These are phyloP conservation scores for Cryptotis parvus DNA, from an alignment of 2,113 vertebrate species.

Conservation along the genomic window DNA sequence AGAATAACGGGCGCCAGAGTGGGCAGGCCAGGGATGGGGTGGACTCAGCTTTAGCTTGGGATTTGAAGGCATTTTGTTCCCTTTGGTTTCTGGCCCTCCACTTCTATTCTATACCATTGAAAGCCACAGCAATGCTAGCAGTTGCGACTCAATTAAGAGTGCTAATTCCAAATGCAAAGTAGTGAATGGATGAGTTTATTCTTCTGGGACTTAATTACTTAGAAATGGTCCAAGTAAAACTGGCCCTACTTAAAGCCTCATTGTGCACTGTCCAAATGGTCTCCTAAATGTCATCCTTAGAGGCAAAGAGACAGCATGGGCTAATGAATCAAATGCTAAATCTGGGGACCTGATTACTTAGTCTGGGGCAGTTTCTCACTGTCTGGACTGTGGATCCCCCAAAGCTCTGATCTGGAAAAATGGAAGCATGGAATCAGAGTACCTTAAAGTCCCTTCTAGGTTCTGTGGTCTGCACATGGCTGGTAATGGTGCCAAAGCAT, in stretches of 20 bases:
- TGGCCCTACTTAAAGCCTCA: not conserved
- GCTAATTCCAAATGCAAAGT: slow-evolving; percentile 32
- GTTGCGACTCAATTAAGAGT: slow-evolving; percentile 28
- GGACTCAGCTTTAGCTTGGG: not conserved
- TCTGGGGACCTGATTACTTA: not conserved
- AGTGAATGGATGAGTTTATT: slow-evolving; percentile 45
- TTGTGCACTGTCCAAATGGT: slow-evolving; percentile 10
- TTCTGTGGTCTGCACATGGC: not conserved
- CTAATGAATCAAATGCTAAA: not conserved
- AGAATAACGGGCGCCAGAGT: not conserved
- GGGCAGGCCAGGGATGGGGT: not conserved
- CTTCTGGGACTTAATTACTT: slow-evolving; percentile 52
- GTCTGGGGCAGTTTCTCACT: not conserved
- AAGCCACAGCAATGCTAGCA: not conserved
- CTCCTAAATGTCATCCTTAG: slow-evolving; percentile 18
- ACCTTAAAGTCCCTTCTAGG: not conserved
- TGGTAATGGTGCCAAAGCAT: not conserved
- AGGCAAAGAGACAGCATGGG: not conserved
- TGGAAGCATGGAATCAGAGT: not conserved
- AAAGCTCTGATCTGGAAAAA: slow-evolving; percentile 37
- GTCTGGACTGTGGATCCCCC: not conserved
- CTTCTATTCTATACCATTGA: not conserved
- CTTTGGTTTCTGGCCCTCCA: not conserved
- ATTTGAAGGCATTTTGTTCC: not conserved
- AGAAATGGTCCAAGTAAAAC: slow-evolving; percentile 34